Evolutionary conservation across 1,140 invertebrate genomes (phyloP).

Genomic region (Cotesia typhae): DNA sequence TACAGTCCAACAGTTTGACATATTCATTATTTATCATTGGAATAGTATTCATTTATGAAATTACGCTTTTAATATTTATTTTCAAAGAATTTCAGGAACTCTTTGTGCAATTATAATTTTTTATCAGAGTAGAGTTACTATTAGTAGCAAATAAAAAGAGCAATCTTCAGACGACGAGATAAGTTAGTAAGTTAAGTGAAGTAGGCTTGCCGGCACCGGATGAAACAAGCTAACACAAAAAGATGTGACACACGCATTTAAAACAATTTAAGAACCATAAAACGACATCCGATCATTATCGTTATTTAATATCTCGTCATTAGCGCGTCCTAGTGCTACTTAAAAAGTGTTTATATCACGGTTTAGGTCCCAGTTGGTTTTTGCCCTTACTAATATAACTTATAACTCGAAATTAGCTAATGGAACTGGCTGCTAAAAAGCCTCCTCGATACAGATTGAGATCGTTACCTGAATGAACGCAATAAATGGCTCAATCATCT

Average conservation of each 20-base stretch:
- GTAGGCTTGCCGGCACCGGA: no score
- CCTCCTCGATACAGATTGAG: conserved; percentile 6
- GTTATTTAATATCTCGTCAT: conserved; percentile 67
- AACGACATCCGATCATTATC: conserved; percentile 59
- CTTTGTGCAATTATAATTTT: no score
- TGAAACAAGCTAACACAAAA: not conserved
- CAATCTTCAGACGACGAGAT: no score
- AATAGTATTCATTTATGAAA: no score
- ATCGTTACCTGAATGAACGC: conserved; percentile 35
- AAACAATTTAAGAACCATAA: not conserved
- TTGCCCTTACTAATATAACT: conserved; percentile 20
- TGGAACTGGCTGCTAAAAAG: conserved; percentile 22
- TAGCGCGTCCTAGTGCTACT: conserved; percentile 58
- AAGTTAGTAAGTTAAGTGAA: no score
- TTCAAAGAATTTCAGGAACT: no score
- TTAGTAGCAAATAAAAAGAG: no score
- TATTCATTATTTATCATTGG: no score
- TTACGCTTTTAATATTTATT: no score
- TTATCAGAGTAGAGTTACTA: no score
- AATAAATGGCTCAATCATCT: conserved; percentile 60
- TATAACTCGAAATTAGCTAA: conserved; percentile 10
- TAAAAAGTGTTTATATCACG: conserved; percentile 59
- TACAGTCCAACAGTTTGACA: no score
- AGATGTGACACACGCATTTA: not conserved
- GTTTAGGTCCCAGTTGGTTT: conserved; percentile 22